Conservation (phyloP, 2,113 vertebrate genomes). For the Urocynchramus pylzowi region DNA sequence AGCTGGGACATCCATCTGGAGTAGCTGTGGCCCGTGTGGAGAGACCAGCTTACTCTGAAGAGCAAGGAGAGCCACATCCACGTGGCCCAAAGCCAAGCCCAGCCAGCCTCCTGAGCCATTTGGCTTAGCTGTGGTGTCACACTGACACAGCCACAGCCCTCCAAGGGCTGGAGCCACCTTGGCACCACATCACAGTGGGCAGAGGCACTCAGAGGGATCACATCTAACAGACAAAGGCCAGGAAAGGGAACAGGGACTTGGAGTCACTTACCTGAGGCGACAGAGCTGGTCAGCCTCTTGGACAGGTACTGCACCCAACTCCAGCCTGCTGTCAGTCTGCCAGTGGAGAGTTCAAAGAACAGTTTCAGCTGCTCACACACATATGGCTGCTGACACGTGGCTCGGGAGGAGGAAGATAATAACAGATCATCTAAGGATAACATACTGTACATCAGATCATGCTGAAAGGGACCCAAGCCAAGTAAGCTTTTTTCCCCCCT, state of each 20-base stretch:
- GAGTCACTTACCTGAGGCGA: not conserved
- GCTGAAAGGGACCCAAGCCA: not conserved
- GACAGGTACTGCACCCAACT: not conserved
- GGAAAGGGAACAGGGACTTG: not conserved
- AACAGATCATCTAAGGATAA: constrained; percentile 42
- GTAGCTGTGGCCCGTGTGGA: not conserved
- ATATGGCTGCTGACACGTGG: not conserved
- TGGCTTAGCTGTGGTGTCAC: not conserved
- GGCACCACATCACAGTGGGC: not conserved
- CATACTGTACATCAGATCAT: not conserved
- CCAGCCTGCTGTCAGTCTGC: not conserved
- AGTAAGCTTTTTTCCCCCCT: not conserved
- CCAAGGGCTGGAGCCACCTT: not conserved
- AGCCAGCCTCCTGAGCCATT: not conserved
- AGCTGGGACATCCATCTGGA: not conserved
- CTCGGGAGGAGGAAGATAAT: not conserved
- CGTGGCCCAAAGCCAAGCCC: not conserved
- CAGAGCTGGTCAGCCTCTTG: not conserved
- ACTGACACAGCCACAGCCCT: not conserved
- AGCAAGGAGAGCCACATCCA: not conserved
- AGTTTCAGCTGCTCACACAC: not conserved
- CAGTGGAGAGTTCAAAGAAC: not conserved
- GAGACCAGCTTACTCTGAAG: not conserved
- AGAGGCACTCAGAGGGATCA: not conserved
- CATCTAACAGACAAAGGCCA: not conserved